Conservation (phyloP, 1,140 invertebrate species). For the Dryas iulia region DNA sequence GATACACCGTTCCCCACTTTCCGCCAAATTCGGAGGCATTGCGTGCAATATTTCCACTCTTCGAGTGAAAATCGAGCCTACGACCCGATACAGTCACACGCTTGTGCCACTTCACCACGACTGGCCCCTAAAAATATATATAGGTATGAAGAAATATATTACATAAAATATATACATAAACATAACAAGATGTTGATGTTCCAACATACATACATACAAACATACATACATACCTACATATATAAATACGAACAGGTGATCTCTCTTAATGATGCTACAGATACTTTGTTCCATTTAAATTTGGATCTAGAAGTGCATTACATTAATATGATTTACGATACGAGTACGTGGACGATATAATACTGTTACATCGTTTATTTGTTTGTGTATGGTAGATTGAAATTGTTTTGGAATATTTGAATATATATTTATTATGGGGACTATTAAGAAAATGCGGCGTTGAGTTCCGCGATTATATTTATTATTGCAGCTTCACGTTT, state of each 20-base stretch:
- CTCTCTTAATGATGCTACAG: conserved; percentile 18
- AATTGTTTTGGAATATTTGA: background rate
- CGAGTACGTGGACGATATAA: background rate
- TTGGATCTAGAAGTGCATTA: conserved; percentile 8
- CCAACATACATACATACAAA: background rate
- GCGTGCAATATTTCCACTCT: too few species aligned
- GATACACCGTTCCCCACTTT: background rate
- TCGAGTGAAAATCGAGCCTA: background rate
- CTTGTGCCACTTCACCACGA: too few species aligned
- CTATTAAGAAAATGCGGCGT: too few species aligned
- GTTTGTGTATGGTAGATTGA: background rate
- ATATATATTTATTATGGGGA: too few species aligned
- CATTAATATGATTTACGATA: conserved; percentile 13
- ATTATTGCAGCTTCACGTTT: too few species aligned
- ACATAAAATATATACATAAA: background rate
- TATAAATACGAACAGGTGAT: conserved; percentile 18
- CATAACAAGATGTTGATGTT: background rate
- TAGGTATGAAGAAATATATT: background rate
- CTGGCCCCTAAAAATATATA: too few species aligned
- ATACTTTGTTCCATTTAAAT: conserved; percentile 25
- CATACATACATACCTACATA: background rate
- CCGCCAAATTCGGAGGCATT: too few species aligned
- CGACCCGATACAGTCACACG: too few species aligned
- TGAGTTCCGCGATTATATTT: background rate
- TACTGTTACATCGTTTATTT: background rate